These are phyloP conservation scores for Chunga burmeisteri DNA, from an alignment of 2,113 vertebrate species.

Conservation along the genomic window DNA sequence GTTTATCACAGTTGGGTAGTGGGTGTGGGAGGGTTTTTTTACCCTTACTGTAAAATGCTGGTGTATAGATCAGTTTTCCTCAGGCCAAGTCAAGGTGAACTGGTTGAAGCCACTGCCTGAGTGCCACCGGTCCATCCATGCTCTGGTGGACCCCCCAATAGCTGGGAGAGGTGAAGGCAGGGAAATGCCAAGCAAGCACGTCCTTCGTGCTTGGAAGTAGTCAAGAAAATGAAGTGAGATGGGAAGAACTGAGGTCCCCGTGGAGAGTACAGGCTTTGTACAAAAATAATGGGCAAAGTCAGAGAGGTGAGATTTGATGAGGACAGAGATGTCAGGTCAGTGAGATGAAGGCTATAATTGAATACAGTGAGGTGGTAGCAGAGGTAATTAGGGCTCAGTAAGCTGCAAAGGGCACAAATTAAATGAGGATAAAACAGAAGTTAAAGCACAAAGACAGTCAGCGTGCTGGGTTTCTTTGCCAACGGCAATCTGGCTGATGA, in stretches of 20 bases:
- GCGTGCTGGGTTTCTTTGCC: constrained; percentile 35
- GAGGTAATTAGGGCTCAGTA: constrained; percentile 62
- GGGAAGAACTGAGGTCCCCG: background rate
- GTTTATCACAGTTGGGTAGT: background rate
- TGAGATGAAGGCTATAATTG: constrained; percentile 48
- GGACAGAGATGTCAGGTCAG: constrained; percentile 34
- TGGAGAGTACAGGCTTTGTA: background rate
- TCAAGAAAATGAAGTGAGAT: background rate
- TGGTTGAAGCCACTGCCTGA: background rate
- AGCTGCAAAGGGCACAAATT: constrained; percentile 60
- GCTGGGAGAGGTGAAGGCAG: background rate
- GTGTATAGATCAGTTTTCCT: background rate
- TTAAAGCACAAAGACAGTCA: constrained; percentile 49
- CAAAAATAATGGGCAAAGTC: constrained; percentile 50
- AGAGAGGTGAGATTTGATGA: constrained; percentile 63
- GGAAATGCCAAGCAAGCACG: background rate
- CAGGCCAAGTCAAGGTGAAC: background rate
- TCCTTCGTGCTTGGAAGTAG: background rate
- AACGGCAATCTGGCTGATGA: constrained; percentile 51
- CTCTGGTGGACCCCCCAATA: background rate
- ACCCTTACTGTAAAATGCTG: background rate
- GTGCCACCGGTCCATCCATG: background rate
- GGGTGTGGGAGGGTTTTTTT: background rate
- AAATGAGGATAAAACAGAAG: constrained; percentile 60
- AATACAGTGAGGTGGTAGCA: constrained; percentile 40